Conservation (phyloP, 2,888 invertebrate genomes). For the Zygogramma bicolorata region DNA sequence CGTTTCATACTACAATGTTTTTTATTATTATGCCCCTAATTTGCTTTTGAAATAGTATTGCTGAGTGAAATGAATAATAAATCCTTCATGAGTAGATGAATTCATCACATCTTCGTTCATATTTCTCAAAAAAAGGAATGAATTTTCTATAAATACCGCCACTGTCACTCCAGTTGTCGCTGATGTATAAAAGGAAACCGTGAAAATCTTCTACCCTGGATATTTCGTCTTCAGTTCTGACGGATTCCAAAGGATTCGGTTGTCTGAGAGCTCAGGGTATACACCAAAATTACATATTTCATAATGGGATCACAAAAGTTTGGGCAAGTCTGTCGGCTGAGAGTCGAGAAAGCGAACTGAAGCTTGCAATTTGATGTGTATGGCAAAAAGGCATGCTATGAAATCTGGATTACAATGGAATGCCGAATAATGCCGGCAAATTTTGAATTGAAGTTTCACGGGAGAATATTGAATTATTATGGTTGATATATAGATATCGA, state of each 20-base stretch:
- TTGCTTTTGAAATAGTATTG: no score
- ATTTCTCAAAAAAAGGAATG: no score
- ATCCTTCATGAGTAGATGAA: no score
- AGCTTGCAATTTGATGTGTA: not conserved
- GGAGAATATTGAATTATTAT: not conserved
- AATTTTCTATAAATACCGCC: no score
- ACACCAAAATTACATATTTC: not conserved
- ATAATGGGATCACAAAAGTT: not conserved
- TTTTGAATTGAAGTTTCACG: not conserved
- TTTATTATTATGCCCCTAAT: no score
- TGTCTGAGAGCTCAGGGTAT: not conserved
- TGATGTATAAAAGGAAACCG: not conserved
- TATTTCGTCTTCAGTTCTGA: not conserved
- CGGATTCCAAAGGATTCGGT: not conserved
- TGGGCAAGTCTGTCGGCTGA: not conserved
- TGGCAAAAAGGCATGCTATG: not conserved
- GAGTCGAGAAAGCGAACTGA: not conserved
- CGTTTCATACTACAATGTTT: no score
- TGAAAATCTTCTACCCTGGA: not conserved
- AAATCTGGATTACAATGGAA: not conserved
- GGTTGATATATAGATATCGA: no score
- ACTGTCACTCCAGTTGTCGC: no score
- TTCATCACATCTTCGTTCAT: no score
- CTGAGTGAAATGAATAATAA: no score
- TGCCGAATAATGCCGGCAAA: not conserved